phyloP scores from a whole-genome alignment of 2,113 vertebrate species.

The Boulengeromyrus knoepffleri region DNA sequence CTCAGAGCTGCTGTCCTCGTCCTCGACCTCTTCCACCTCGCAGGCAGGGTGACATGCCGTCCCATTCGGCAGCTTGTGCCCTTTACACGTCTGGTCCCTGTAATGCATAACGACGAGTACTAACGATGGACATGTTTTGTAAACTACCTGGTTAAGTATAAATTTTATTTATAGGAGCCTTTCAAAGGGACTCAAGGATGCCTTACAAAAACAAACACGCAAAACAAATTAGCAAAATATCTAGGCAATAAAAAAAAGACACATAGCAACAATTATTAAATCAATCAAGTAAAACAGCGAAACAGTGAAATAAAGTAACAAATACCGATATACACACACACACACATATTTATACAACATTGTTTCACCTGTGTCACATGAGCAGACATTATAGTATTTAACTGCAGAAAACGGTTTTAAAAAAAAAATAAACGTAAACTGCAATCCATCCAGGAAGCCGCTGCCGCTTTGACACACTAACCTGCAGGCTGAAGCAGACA shows the following conservation, averaged over 20 bases:
- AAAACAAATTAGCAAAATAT: neutral
- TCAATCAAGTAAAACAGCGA: neutral
- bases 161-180: neutral
- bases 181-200: neutral
- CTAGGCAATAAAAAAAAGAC: neutral
- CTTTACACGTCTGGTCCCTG: slow-evolving; percentile 92
- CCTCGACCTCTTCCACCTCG: slow-evolving; percentile 89
- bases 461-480: slow-evolving; percentile 44
- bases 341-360: neutral
- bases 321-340: neutral
- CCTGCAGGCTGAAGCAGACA: slow-evolving; percentile 78
- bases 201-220: neutral
- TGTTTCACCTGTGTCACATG: neutral
- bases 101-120: neutral
- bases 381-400: neutral
- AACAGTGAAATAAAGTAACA: neutral
- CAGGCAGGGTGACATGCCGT: slow-evolving; percentile 77
- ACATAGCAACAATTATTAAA: neutral
- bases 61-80: slow-evolving; percentile 87
- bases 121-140: neutral
- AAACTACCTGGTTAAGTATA: neutral
- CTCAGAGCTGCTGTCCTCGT: slow-evolving; percentile 97
- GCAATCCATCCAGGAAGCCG: neutral
- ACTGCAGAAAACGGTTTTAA: neutral
- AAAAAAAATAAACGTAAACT: neutral